Percentiles rank a stretch among this genome's conserved stretches.
Conservation (phyloP, 2,113 vertebrate species). For the Morone saxatilis region DNA sequence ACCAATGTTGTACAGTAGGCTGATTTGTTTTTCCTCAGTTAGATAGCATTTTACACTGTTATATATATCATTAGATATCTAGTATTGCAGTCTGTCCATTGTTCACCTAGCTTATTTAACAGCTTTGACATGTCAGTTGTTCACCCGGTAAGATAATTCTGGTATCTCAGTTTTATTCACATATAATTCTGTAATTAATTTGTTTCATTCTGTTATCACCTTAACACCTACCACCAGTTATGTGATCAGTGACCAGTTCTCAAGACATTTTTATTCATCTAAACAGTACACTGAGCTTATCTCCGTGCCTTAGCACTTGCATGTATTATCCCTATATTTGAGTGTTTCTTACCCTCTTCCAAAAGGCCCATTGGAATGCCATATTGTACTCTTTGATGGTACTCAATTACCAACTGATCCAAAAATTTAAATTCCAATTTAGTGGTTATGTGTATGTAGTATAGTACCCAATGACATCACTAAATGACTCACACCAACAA, state of each 20-base stretch:
- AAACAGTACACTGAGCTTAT: slow-evolving; percentile 42
- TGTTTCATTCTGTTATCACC: slow-evolving; percentile 20
- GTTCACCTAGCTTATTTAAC: neutral
- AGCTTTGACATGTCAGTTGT: slow-evolving; percentile 2
- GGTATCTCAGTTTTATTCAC: slow-evolving; percentile 23
- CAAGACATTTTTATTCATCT: slow-evolving; percentile 10
- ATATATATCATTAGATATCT: neutral
- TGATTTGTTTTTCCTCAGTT: neutral
- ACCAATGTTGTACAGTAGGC: neutral
- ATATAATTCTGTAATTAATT: slow-evolving; percentile 25
- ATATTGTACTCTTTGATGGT: neutral
- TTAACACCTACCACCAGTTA: neutral
- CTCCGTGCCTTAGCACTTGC: neutral
- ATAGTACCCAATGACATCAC: no score
- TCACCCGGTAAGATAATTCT: slow-evolving; percentile 5
- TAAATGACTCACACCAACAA: no score
- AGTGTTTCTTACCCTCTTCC: slow-evolving; percentile 9
- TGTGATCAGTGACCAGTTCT: slow-evolving; percentile 28
- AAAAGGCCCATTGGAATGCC: slow-evolving; percentile 4
- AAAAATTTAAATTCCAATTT: no score
- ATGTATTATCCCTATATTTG: slow-evolving; percentile 22
- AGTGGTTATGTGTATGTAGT: no score
- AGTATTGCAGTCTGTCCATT: neutral
- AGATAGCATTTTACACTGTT: neutral
- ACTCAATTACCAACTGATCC: neutral